A percentile compares a stretch with the other conserved stretches of the same genome.
Evolutionary conservation across 2,888 invertebrate species (phyloP).

Genomic region (Troides oblongomaculatus): DNA sequence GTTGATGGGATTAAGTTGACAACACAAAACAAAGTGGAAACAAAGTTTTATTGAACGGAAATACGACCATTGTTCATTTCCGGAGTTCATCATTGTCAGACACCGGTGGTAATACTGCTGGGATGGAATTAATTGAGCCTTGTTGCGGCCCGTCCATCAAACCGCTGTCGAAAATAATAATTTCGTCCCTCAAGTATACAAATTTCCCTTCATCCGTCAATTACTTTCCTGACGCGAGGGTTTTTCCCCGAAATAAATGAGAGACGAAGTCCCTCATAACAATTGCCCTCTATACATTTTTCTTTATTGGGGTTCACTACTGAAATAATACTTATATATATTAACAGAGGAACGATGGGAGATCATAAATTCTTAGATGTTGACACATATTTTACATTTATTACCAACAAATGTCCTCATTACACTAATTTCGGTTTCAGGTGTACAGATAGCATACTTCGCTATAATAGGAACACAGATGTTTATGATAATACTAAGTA

Average conservation of each 20-base stretch:
- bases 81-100: not conserved
- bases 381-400: too few relatives aligned
- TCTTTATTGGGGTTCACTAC: not conserved
- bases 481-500: conserved; percentile 87
- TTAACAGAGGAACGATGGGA: too few relatives aligned
- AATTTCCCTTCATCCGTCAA: conserved; percentile 1
- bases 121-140: conserved; percentile 24
- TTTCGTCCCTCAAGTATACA: conserved; percentile 15
- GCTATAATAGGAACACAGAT: conserved; percentile 89
- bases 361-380: too few relatives aligned
- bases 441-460: conserved; percentile 89
- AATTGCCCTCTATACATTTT: not conserved
- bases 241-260: conserved; percentile 11
- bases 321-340: not conserved
- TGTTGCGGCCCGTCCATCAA: conserved; percentile 23
- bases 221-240: not conserved
- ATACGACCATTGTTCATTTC: not conserved
- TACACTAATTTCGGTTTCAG: conserved; percentile 78
- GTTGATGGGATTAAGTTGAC: not conserved
- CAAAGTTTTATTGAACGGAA: conserved; percentile 9
- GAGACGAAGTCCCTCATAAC: not conserved
- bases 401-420: not conserved
- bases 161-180: conserved; percentile 22
- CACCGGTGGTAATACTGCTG: conserved; percentile 10
- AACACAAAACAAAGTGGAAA: not conserved